phyloP scores from a whole-genome alignment of 2,888 invertebrate genomes.

The Polietes domitor region DNA sequence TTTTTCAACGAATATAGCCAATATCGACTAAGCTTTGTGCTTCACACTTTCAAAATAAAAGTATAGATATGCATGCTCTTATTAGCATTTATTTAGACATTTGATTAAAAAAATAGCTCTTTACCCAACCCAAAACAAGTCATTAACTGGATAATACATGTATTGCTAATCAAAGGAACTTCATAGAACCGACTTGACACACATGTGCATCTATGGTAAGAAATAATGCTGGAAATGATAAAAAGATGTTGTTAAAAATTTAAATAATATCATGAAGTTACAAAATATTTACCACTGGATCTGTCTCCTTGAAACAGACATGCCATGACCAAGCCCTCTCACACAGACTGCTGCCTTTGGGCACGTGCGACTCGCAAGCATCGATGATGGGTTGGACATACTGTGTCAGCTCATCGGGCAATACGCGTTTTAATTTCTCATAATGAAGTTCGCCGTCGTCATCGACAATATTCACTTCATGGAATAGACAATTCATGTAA shows the following conservation, averaged over 20 bases:
- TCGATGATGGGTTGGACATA: conserved; percentile 72
- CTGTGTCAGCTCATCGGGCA: conserved; percentile 71
- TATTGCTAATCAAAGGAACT: neutral
- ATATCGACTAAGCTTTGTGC: no score
- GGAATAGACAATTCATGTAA: conserved; percentile 76
- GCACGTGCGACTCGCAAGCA: conserved; percentile 71
- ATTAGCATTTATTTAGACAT: no score
- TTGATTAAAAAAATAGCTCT: no score
- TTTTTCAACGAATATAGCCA: no score
- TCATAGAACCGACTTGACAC: neutral
- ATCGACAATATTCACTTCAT: conserved; percentile 72
- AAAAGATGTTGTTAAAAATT: conserved; percentile 11
- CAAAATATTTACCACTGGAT: conserved; percentile 72
- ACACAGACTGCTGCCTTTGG: conserved; percentile 73
- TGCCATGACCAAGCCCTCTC: conserved; percentile 75
- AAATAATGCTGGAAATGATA: conserved; percentile 53
- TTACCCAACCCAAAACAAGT: conserved; percentile 11
- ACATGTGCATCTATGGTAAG: conserved; percentile 34
- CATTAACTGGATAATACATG: conserved; percentile 15
- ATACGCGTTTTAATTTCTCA: conserved; percentile 70
- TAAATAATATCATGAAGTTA: neutral
- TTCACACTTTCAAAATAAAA: no score
- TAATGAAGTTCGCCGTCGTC: conserved; percentile 75
- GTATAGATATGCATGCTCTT: no score
- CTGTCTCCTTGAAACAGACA: conserved; percentile 74